Percentiles rank a stretch among this genome's conserved stretches.
Evolutionary conservation across 2,888 invertebrate genomes (phyloP).

Genomic region (Metellina segmentata): DNA sequence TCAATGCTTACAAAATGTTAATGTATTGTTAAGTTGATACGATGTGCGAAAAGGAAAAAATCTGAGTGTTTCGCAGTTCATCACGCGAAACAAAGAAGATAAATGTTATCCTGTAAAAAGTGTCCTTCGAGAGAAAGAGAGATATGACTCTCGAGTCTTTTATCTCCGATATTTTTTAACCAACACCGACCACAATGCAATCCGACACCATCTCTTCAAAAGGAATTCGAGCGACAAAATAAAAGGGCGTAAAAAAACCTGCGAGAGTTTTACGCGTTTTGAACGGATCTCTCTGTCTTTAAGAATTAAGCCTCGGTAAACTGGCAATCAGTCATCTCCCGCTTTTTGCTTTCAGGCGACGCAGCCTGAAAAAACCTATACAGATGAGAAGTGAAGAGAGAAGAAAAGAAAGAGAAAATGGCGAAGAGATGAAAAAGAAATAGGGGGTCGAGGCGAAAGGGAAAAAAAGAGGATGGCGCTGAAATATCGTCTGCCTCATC

Average conservation of each 20-base stretch:
- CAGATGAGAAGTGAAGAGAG: conserved; percentile 38
- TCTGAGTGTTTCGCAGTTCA: not conserved
- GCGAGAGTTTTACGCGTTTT: conserved; percentile 26
- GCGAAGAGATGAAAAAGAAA: conserved; percentile 31
- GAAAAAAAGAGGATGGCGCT: conserved; percentile 61
- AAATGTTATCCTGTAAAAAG: not conserved
- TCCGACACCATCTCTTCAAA: conserved; percentile 49
- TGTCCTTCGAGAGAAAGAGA: conserved; percentile 15
- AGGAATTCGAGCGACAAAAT: conserved; percentile 25
- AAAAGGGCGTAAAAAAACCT: conserved; percentile 21
- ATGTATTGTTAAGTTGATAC: no score
- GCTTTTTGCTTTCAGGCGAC: conserved; percentile 53
- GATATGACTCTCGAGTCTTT: conserved; percentile 26
- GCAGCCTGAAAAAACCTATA: conserved; percentile 11
- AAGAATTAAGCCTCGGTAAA: conserved; percentile 72
- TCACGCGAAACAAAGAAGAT: not conserved
- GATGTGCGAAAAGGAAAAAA: not conserved
- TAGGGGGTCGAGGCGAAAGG: not conserved
- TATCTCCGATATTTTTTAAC: conserved; percentile 15
- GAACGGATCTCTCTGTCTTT: conserved; percentile 48
- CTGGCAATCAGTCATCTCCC: conserved; percentile 72
- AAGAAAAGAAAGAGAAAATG: conserved; percentile 2
- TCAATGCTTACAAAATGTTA: no score
- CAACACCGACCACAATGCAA: conserved; percentile 33
- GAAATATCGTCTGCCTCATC: conserved; percentile 72